A percentile compares a stretch with the other conserved stretches of the same genome.
phyloP scores from a whole-genome alignment of 1,140 invertebrate species.

The Galleria mellonella region DNA sequence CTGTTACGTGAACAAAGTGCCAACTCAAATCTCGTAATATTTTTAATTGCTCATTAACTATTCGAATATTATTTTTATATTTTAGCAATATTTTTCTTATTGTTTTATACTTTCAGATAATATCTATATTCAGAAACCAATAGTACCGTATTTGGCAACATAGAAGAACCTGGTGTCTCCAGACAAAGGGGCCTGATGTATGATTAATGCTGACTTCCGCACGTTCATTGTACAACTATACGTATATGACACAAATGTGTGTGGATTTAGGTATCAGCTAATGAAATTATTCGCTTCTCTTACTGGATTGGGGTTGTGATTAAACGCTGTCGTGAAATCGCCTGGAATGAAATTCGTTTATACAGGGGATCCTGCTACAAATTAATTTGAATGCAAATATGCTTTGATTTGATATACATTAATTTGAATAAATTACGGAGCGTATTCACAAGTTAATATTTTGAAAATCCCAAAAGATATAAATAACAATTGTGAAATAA shows the following conservation, averaged over 20 bases:
- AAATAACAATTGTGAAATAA: too few species aligned
- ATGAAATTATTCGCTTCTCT: slow-evolving; percentile 45
- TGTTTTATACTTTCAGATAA: background rate
- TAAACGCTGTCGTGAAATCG: slow-evolving; percentile 33
- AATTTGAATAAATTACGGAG: slow-evolving; percentile 8
- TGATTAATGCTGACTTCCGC: slow-evolving; percentile 51
- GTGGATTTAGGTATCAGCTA: slow-evolving; percentile 20
- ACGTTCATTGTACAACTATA: background rate
- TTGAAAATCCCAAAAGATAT: too few species aligned
- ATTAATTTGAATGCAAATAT: slow-evolving; percentile 9
- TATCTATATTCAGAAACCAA: background rate
- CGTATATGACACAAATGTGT: slow-evolving; percentile 8
- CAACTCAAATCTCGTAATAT: too few species aligned
- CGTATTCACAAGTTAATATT: too few species aligned
- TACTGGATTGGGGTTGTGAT: slow-evolving; percentile 29
- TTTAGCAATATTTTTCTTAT: too few species aligned
- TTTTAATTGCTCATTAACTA: too few species aligned
- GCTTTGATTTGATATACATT: slow-evolving; percentile 8
- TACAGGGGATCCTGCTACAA: slow-evolving; percentile 4
- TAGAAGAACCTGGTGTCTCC: slow-evolving; percentile 8
- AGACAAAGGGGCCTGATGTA: slow-evolving; percentile 57
- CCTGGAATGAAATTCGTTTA: slow-evolving; percentile 20
- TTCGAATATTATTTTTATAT: too few species aligned
- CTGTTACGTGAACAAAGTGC: too few species aligned
- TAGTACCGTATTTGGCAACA: slow-evolving; percentile 7